Evolutionary conservation across 1,140 invertebrate species (phyloP).

Genomic region (Araneus ventricosus): DNA sequence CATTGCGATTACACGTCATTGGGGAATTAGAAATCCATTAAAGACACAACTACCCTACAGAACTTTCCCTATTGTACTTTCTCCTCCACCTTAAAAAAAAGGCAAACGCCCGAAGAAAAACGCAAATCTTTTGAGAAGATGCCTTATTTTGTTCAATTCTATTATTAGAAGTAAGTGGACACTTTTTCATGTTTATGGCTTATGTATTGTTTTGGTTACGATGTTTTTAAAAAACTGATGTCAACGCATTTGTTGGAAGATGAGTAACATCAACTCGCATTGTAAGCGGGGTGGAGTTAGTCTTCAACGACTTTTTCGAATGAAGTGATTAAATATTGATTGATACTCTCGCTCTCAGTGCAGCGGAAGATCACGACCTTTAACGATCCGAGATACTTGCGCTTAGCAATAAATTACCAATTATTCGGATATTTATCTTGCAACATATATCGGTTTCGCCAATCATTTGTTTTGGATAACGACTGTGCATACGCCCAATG

Average conservation of each 20-base stretch:
- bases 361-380: not conserved
- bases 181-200: not conserved
- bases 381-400: not conserved
- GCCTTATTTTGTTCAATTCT: not conserved
- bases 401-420: constrained; percentile 1
- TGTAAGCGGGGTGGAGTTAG: not conserved
- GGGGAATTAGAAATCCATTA: constrained; percentile 47
- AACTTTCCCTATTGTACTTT: constrained; percentile 8
- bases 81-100: not conserved
- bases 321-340: constrained; percentile 27
- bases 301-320: not conserved
- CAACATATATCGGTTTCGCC: not conserved
- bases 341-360: not conserved
- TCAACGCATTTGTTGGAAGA: not conserved
- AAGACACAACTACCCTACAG: not conserved
- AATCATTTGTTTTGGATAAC: not conserved
- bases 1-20: constrained; percentile 25
- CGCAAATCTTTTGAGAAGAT: not conserved
- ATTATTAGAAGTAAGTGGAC: not conserved
- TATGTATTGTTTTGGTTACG: not conserved
- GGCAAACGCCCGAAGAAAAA: constrained; percentile 27
- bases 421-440: not conserved
- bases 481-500: not conserved
- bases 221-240: not conserved
- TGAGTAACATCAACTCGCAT: not conserved